A percentile compares a stretch with the other conserved stretches of the same genome.
These are phyloP conservation scores for Microtus ochrogaster DNA, from an alignment of 2,113 vertebrate species.

Conservation along the genomic window DNA sequence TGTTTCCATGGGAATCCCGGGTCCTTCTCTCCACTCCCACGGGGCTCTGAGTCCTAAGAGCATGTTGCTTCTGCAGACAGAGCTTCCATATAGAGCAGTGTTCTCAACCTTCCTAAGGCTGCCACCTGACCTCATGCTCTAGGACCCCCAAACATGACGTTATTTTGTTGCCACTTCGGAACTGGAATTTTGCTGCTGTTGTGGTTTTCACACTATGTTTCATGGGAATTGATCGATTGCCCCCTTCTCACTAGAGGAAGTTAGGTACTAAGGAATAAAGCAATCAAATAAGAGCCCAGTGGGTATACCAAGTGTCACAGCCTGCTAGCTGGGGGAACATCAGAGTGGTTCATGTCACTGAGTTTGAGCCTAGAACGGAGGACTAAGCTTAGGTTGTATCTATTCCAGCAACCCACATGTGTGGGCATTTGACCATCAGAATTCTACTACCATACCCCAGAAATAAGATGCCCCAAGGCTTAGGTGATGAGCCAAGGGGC, in stretches of 20 bases:
- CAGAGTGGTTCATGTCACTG: background rate
- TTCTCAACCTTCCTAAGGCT: background rate
- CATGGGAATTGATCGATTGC: background rate
- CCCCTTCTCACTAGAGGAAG: background rate
- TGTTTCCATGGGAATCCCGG: conserved; percentile 16
- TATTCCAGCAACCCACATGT: background rate
- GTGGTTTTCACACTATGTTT: background rate
- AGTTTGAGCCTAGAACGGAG: background rate
- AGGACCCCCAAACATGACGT: background rate
- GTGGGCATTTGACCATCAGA: background rate
- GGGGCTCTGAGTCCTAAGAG: background rate
- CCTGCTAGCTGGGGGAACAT: background rate
- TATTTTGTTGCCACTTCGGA: background rate
- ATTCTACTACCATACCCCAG: background rate
- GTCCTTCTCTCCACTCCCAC: background rate
- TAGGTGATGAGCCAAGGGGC: background rate
- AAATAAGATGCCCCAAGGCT: background rate
- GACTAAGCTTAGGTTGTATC: background rate
- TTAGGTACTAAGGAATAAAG: background rate
- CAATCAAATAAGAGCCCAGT: background rate
- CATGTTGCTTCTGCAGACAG: background rate
- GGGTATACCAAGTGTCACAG: background rate
- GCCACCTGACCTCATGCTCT: background rate
- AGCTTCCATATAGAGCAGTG: background rate
- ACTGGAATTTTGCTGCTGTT: background rate